Conservation (phyloP, 2,797 vertebrate species). For the Sphenodon punctatus region DNA sequence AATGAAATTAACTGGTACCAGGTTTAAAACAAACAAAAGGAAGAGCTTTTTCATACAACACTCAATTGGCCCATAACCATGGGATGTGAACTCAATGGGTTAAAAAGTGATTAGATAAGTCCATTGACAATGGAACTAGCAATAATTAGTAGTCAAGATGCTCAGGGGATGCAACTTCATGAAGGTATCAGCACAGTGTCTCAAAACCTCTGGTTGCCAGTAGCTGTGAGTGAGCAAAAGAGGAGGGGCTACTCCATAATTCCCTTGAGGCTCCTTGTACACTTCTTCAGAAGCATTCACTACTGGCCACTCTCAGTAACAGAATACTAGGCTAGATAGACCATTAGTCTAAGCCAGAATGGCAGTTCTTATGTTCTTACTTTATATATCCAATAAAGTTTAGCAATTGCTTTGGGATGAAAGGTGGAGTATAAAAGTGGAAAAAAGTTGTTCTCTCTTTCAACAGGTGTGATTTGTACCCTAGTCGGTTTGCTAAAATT, state of each 20-base stretch:
- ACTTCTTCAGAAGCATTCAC: background rate
- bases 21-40: no score
- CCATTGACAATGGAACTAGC: no score
- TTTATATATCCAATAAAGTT: constrained; percentile 25
- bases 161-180: no score
- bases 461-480: constrained; percentile 3
- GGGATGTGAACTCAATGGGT: no score
- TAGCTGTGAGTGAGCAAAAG: background rate
- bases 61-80: no score
- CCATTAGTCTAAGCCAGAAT: background rate
- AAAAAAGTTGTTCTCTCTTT: background rate
- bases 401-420: constrained; percentile 45
- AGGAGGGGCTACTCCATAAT: background rate
- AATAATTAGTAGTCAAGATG: no score
- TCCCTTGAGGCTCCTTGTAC: background rate
- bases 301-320: background rate
- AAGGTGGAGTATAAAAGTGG: constrained; percentile 28
- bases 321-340: background rate
- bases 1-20: no score
- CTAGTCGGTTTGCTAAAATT: constrained; percentile 32
- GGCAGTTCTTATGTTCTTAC: background rate
- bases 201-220: background rate
- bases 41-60: no score
- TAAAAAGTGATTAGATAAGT: no score
- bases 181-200: no score